A percentile compares a stretch with the other conserved stretches of the same genome.
phyloP scores from a whole-genome alignment of 2,888 invertebrate genomes.

The Artemia sp. region DNA sequence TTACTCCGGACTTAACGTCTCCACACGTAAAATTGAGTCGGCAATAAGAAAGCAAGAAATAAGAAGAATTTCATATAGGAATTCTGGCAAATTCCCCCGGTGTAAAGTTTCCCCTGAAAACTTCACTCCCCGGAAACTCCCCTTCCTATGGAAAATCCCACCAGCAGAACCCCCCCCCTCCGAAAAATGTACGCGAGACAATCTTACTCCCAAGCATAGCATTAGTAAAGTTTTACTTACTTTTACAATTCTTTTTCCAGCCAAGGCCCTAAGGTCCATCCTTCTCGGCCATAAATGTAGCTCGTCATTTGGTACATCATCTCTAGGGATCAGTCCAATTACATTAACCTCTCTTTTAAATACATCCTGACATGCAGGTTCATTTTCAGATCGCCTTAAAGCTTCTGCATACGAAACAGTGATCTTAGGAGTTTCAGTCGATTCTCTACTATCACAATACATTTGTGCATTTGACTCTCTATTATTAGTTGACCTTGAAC shows the following conservation, averaged over 20 bases:
- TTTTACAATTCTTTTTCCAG: neutral
- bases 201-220: too few relatives aligned
- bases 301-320: neutral
- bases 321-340: neutral
- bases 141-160: too few relatives aligned
- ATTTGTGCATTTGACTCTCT: neutral
- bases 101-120: too few relatives aligned
- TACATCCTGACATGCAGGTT: neutral
- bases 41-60: too few relatives aligned
- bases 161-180: too few relatives aligned
- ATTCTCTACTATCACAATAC: neutral
- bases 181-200: too few relatives aligned
- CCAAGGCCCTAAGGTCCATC: neutral
- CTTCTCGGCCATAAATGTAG: neutral
- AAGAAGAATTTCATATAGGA: too few relatives aligned
- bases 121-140: too few relatives aligned
- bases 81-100: too few relatives aligned
- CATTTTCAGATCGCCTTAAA: neutral
- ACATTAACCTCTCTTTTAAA: neutral
- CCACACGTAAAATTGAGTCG: too few relatives aligned
- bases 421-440: neutral
- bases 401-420: conserved; percentile 1
- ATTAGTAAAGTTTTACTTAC: too few relatives aligned
- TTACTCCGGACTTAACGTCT: too few relatives aligned
- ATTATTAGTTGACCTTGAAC: neutral